phyloP scores from a whole-genome alignment of 2,888 invertebrate species.

The Amiota communis region DNA sequence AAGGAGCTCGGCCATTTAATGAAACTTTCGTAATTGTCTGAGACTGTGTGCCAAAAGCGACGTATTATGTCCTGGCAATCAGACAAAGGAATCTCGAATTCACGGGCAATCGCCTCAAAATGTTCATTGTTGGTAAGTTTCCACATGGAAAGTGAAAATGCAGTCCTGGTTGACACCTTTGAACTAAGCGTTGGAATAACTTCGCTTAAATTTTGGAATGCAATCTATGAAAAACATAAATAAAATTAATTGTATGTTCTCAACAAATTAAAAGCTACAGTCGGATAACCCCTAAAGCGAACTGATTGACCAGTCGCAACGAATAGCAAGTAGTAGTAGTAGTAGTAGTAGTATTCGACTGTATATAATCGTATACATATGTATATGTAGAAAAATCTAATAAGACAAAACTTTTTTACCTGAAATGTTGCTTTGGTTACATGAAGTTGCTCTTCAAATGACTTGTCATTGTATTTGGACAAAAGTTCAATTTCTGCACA shows the following conservation, averaged over 20 bases:
- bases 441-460: conserved; percentile 67
- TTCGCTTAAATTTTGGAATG: conserved; percentile 42
- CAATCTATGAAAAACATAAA: conserved; percentile 36
- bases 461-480: conserved; percentile 61
- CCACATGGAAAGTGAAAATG: conserved; percentile 69
- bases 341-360: too few relatives aligned
- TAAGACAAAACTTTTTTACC: conserved; percentile 46
- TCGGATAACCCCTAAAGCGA: too few relatives aligned
- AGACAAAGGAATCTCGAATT: conserved; percentile 65
- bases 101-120: conserved; percentile 69
- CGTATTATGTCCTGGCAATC: conserved; percentile 67
- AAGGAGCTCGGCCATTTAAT: conserved; percentile 70
- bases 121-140: conserved; percentile 71
- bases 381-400: too few relatives aligned
- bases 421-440: conserved; percentile 67
- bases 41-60: conserved; percentile 69
- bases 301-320: too few relatives aligned
- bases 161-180: conserved; percentile 60
- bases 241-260: neutral
- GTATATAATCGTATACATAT: conserved; percentile 6
- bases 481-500: conserved; percentile 63
- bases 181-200: conserved; percentile 23
- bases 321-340: too few relatives aligned
- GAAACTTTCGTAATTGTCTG: conserved; percentile 68
- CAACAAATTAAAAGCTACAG: conserved; percentile 41